Evolutionary conservation across 2,113 vertebrate genomes (phyloP).

Genomic region (Panthera leo): DNA sequence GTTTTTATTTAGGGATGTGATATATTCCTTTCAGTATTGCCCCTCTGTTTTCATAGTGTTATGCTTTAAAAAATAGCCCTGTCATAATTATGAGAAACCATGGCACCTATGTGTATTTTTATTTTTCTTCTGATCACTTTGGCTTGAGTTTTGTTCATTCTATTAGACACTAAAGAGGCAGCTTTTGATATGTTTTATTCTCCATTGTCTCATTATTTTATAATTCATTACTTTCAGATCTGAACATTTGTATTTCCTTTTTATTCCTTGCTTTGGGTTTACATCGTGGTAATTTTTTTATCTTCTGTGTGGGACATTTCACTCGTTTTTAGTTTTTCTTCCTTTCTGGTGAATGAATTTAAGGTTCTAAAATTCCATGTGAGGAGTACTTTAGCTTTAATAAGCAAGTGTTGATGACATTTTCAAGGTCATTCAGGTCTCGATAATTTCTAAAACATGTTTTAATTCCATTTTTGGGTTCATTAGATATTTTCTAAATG

Average conservation of each 20-base stretch:
- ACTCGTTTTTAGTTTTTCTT: not conserved
- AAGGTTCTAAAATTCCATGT: not conserved
- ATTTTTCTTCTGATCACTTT: not conserved
- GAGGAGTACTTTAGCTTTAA: not conserved
- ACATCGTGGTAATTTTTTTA: not conserved
- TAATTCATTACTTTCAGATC: not conserved
- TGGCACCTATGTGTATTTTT: not conserved
- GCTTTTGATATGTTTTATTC: not conserved
- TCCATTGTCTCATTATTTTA: not conserved
- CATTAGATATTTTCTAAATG: not conserved
- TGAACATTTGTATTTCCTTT: not conserved
- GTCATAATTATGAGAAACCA: not conserved
- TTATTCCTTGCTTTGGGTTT: not conserved
- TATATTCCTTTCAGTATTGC: not conserved
- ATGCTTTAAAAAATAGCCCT: not conserved
- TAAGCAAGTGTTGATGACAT: not conserved
- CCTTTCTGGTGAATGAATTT: not conserved
- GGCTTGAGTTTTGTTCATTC: not conserved
- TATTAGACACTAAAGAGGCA: not conserved
- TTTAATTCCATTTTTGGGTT: not conserved
- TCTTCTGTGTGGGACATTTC: not conserved
- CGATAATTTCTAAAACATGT: not conserved
- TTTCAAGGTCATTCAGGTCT: not conserved
- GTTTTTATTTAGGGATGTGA: not conserved
- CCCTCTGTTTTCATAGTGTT: not conserved